Base-by-base conservation (phyloP, 2,113 vertebrate genomes). In the Toxotes jaculatrix region DNA sequence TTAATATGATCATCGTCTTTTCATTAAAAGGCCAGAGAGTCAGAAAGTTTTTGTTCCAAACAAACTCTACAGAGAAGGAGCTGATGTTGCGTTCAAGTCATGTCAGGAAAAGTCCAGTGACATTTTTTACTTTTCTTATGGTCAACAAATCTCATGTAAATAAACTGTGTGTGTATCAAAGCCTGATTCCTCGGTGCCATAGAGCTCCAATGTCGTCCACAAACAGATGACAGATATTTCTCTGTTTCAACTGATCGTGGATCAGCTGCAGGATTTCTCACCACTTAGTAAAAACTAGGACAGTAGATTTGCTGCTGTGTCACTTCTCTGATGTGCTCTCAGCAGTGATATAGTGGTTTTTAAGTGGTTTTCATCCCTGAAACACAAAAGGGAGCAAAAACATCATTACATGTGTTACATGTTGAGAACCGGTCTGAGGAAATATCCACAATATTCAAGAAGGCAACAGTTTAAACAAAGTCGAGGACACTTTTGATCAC, bases 311-410 rank as follows among this genome's bases (percentile, higher is more conserved):
- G 27, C 27, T 27, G 27, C 27, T 47, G 45, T 5, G 45, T 47
- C 14, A 16, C 45, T 17, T 16, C 38, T 7, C 38, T 40, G 38
- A 8, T 40, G 38, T 6, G 8, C 38, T 6, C 21, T n/a, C 59
- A 51, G 5, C 42, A 47, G 4, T 55, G 7, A 53, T 21, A 0
- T 0, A 16, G 34, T 36, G 38, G 38, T 13, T 32, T 78, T 14
- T 23, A 16, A 47, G 11, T 51, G 19, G 19, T 64, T 80, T 19
- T 66, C 4, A 31, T 66, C 43, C 27, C 68, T 43, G 53, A 83
- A 77, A 73, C 14, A 21, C 66, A 40, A 56, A 63, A 45, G 0
- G 12, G 53, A 42, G 19, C 7, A 34, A 23, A 75, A 42, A 32
- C 32, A 27, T 61, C 17, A 49, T 60, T 12, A 53, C 7, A 38